Conservation (phyloP, 2,888 invertebrate species). For the Netelia virgata region DNA sequence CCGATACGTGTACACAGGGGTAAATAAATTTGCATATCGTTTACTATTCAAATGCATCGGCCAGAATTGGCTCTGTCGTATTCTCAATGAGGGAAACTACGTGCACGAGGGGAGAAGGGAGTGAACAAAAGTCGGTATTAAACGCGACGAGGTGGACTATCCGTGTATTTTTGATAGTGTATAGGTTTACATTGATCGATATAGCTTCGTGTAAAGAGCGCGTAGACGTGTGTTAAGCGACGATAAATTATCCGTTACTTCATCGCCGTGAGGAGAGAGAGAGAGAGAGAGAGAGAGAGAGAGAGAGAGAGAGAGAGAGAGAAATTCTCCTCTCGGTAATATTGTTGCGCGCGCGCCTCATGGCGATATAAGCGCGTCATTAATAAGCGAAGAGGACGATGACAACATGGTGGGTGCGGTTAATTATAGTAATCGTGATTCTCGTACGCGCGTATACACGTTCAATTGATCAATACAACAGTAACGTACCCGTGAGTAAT, state of each 20-base stretch:
- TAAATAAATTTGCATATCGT: slow-evolving; percentile 82
- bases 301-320: background rate
- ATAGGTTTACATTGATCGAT: background rate
- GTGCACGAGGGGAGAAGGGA: slow-evolving; percentile 56
- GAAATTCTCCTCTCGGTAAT: slow-evolving; percentile 11
- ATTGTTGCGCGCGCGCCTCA: slow-evolving; percentile 68
- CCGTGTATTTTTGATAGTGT: slow-evolving; percentile 1
- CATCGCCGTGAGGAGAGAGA: slow-evolving; percentile 26
- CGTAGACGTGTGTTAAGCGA: slow-evolving; percentile 73
- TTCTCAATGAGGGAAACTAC: slow-evolving; percentile 79
- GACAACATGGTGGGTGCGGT: slow-evolving; percentile 77
- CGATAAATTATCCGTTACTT: slow-evolving; percentile 58
- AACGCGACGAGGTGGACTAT: slow-evolving; percentile 12
- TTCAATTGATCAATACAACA: slow-evolving; percentile 50
- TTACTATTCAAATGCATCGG: slow-evolving; percentile 83
- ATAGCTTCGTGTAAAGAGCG: slow-evolving; percentile 67
- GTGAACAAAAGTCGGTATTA: slow-evolving; percentile 17
- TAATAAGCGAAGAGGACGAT: slow-evolving; percentile 76
- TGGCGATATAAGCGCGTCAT: slow-evolving; percentile 75
- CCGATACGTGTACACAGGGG: slow-evolving; percentile 24
- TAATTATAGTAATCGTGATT: slow-evolving; percentile 76
- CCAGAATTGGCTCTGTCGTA: slow-evolving; percentile 78
- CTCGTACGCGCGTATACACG: slow-evolving; percentile 10
- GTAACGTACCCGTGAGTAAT: slow-evolving; percentile 2
- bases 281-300: slow-evolving; percentile 8